A percentile compares a stretch with the other conserved stretches of the same genome.
phyloP scores from a whole-genome alignment of 2,888 invertebrate genomes.

The Cryptus viduatorius region DNA sequence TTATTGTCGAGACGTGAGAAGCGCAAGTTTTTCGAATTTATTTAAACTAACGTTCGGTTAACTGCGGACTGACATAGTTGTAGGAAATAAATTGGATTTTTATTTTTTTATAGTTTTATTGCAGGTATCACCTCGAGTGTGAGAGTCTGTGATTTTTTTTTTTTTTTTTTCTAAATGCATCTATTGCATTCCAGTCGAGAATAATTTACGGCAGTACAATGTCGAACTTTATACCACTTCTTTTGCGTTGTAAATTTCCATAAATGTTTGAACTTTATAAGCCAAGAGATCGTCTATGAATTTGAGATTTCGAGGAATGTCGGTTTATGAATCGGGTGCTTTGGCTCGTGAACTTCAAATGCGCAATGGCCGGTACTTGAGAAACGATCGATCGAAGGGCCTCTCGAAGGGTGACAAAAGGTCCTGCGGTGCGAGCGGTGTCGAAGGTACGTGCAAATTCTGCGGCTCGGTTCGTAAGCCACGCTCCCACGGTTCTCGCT shows the following conservation, averaged over 20 bases:
- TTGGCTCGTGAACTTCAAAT: slow-evolving; percentile 51
- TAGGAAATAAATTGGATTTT: slow-evolving; percentile 18
- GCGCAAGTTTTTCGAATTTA: not conserved
- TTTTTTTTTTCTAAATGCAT: not conserved
- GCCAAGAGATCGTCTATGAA: not conserved
- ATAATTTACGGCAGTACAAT: slow-evolving; percentile 34
- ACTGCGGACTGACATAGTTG: not conserved
- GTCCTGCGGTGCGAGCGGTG: slow-evolving; percentile 48
- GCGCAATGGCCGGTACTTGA: slow-evolving; percentile 64
- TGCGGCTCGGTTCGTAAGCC: slow-evolving; percentile 42
- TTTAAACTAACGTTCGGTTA: slow-evolving; percentile 1
- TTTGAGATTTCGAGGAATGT: slow-evolving; percentile 5
- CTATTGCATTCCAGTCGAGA: slow-evolving; percentile 26
- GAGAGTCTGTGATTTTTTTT: not conserved
- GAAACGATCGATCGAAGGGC: slow-evolving; percentile 61
- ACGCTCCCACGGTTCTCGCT: slow-evolving; percentile 69
- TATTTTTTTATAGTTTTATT: slow-evolving; percentile 46
- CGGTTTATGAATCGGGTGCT: slow-evolving; percentile 16
- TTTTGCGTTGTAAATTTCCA: slow-evolving; percentile 18
- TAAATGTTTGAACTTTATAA: not conserved
- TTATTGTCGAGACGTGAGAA: slow-evolving; percentile 14
- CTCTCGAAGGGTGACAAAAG: slow-evolving; percentile 64
- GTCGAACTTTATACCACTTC: slow-evolving; percentile 6
- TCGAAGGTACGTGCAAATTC: slow-evolving; percentile 63
- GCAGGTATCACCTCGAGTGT: slow-evolving; percentile 5